Evolutionary conservation across 2,113 vertebrate genomes (phyloP), one percentile per base, ranked within the genome.

Genomic region (Formicarius rufipectus): DNA sequence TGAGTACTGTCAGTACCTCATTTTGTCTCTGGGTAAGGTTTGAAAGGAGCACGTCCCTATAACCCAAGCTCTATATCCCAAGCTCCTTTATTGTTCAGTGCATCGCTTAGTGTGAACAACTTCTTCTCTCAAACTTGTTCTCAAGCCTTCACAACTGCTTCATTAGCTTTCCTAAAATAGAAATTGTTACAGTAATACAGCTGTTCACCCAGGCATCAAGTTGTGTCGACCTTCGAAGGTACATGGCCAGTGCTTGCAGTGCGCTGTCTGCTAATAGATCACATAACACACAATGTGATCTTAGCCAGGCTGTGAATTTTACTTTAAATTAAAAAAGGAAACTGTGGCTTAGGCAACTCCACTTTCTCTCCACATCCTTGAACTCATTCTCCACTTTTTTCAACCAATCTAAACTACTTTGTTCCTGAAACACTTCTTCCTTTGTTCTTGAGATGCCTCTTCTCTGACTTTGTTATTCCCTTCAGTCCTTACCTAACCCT

Each of bases 141-240:
- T 74, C 60, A 28, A 91, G 87, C 74, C 71, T 69, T 55, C 78
- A 45, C 81, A 62, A 87, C 69, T 6, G 3, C 87, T 90, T 89
- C 66, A 76, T 83, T 87, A 88, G 79, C 74, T 79, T 49, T 39
- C 87, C 89, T 75, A 33, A 91, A 85, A 76, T 13, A 91, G 93
- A 40, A 96, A 66, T 45, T 33, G 77, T 42, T 64, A 30, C 53
- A 68, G 74, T 27, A 56, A 94, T 72, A 53, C 83, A 95, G 91
- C 49, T 91, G 67, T 75, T 95, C 67, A 55, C 66, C 42, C 50
- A 33, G 35, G 60, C 91, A 89, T 33, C 91, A 75, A 60, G 87
- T 77, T 60, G 49, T 40, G 60, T 10, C 3, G 6, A 87, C 74
- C 84, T 81, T 60, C 7, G 7, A 56, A 2, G 2, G 47, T 30